phyloP scores from a whole-genome alignment of 1,140 invertebrate genomes.

The Conus betulinus region DNA sequence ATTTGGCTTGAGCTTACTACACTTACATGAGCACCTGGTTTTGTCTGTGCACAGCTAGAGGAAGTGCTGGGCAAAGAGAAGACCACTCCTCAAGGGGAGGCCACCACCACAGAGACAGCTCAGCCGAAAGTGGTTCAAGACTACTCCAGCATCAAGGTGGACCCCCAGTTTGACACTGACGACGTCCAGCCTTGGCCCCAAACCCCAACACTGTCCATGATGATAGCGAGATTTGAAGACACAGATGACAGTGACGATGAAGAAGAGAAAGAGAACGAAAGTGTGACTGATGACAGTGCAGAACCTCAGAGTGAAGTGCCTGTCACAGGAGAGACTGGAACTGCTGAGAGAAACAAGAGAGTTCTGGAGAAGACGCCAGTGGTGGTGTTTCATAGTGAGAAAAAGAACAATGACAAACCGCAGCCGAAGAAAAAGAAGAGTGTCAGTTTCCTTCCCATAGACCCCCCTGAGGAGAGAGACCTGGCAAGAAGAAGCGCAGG shows the following conservation, averaged over 20 bases:
- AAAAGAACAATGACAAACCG: background rate
- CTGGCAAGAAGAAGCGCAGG: constrained; percentile 21
- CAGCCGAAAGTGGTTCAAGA: background rate
- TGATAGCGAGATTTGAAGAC: constrained; percentile 47
- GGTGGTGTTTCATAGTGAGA: background rate
- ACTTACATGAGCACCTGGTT: background rate
- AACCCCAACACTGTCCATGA: constrained; percentile 41
- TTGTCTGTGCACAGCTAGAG: constrained; percentile 26
- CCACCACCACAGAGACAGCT: background rate
- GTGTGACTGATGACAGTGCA: constrained; percentile 25
- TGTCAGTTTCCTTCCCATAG: constrained; percentile 15
- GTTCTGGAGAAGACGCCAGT: background rate
- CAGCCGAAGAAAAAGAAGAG: constrained; percentile 17
- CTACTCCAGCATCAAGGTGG: background rate
- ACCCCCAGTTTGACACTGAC: constrained; percentile 36
- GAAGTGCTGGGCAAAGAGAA: background rate
- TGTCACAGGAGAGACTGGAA: no score
- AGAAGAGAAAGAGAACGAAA: constrained; percentile 40
- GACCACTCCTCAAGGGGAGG: background rate
- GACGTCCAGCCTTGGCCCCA: constrained; percentile 24
- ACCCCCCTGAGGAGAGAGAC: constrained; percentile 12
- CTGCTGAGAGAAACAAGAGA: background rate
- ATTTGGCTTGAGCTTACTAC: no score
- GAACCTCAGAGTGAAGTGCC: constrained; percentile 10
- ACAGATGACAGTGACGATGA: constrained; percentile 51